These are phyloP conservation scores for Callinectes sapidus DNA, from an alignment of 2,888 invertebrate species.

Conservation along the genomic window DNA sequence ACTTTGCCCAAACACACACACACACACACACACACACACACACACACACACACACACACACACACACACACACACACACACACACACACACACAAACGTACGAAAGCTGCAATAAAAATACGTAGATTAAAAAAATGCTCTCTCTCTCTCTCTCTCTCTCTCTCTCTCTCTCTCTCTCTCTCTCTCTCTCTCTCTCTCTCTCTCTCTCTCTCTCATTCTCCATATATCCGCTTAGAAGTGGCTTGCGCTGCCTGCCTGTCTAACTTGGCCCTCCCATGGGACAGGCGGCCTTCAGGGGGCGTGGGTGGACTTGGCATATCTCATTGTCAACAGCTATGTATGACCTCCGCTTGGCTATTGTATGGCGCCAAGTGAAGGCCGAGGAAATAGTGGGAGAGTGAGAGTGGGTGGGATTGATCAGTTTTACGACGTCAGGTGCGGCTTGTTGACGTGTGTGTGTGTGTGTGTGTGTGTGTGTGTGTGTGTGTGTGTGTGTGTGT, in stretches of 20 bases:
- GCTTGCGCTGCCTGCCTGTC: not conserved
- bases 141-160: too few species aligned
- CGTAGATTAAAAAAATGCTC: not conserved
- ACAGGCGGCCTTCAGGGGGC: not conserved
- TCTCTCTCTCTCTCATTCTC: not conserved
- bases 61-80: not conserved
- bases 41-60: not conserved
- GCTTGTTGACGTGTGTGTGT: conserved; percentile 4
- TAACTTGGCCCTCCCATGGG: not conserved
- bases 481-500: conserved; percentile 24
- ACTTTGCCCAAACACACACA: not conserved
- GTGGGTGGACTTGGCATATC: not conserved
- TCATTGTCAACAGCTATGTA: not conserved
- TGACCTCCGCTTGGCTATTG: not conserved
- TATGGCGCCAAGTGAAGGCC: not conserved
- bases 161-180: too few species aligned
- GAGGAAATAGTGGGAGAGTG: not conserved
- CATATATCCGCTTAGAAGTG: not conserved
- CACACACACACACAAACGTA: not conserved
- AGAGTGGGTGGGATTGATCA: not conserved
- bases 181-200: too few species aligned
- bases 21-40: conserved; percentile 36
- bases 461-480: conserved; percentile 44
- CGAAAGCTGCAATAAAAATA: not conserved
- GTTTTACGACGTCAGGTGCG: not conserved